Percentiles rank a stretch among this genome's conserved stretches.
phyloP scores from a whole-genome alignment of 2,113 vertebrate genomes.

The Scortum barcoo region DNA sequence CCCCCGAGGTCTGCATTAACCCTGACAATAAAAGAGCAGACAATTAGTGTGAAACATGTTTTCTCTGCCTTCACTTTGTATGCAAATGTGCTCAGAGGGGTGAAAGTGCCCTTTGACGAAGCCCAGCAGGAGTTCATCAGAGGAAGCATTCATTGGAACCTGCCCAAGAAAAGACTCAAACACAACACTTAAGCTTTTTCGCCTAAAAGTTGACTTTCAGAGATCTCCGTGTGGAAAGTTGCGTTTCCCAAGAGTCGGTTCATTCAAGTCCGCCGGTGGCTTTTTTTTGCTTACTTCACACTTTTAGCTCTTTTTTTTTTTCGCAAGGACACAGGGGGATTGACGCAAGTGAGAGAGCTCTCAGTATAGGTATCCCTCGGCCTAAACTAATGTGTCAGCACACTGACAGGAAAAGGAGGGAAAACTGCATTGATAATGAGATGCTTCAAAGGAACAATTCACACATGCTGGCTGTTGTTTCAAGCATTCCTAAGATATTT shows the following conservation, averaged over 20 bases:
- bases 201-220: slow-evolving; percentile 72
- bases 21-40: slow-evolving; percentile 83
- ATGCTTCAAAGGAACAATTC: slow-evolving; percentile 22
- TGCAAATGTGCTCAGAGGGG: slow-evolving; percentile 85
- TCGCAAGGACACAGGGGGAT: slow-evolving; percentile 50
- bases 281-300: slow-evolving; percentile 62
- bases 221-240: slow-evolving; percentile 58
- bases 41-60: slow-evolving; percentile 87
- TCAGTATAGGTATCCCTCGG: slow-evolving; percentile 23
- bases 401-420: slow-evolving; percentile 35
- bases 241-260: slow-evolving; percentile 63
- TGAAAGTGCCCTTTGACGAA: slow-evolving; percentile 85
- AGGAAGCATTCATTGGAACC: slow-evolving; percentile 73
- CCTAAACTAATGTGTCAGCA: slow-evolving; percentile 65
- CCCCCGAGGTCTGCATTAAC: slow-evolving; percentile 87
- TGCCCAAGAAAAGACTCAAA: slow-evolving; percentile 67
- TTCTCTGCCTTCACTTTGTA: slow-evolving; percentile 87
- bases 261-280: slow-evolving; percentile 49
- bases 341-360: slow-evolving; percentile 34
- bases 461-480: slow-evolving; percentile 14
- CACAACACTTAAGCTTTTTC: slow-evolving; percentile 42
- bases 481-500: slow-evolving; percentile 9
- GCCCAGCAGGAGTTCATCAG: slow-evolving; percentile 79
- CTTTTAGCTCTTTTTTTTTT: slow-evolving; percentile 32
- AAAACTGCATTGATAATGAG: slow-evolving; percentile 20